A percentile compares a stretch with the other conserved stretches of the same genome.
phyloP scores from a whole-genome alignment of 2,888 invertebrate genomes.

The Drosophila trichaetosa region DNA sequence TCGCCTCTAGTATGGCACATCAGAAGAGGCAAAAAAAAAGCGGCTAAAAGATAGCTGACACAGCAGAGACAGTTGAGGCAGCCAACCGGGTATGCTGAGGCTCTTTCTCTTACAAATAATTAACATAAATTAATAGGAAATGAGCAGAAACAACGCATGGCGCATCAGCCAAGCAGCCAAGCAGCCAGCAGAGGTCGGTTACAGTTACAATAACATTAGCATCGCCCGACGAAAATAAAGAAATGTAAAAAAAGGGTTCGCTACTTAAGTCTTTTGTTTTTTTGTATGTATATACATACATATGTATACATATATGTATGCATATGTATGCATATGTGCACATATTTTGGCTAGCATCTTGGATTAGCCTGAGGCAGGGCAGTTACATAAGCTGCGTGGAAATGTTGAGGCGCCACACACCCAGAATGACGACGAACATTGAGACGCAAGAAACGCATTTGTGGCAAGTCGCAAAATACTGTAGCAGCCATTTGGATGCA shows the following conservation, averaged over 20 bases:
- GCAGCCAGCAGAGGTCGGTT: constrained; percentile 29
- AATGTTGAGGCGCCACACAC: constrained; percentile 44
- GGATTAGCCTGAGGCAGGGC: constrained; percentile 17
- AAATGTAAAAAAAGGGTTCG: constrained; percentile 51
- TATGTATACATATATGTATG: neutral
- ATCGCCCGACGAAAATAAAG: constrained; percentile 36
- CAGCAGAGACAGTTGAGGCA: constrained; percentile 18
- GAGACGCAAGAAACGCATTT: constrained; percentile 28
- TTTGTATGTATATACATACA: neutral
- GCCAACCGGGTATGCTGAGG: constrained; percentile 46
- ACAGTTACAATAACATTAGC: constrained; percentile 64
- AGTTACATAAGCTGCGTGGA: constrained; percentile 41
- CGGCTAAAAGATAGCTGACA: constrained; percentile 22
- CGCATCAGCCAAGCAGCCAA: constrained; percentile 12
- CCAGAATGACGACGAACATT: constrained; percentile 44
- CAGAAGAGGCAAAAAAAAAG: constrained; percentile 26
- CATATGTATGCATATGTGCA: neutral
- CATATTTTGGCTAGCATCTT: constrained; percentile 9
- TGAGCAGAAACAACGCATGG: constrained; percentile 61
- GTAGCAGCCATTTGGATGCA: constrained; percentile 48
- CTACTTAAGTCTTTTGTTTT: constrained; percentile 70
- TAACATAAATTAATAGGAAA: constrained; percentile 78
- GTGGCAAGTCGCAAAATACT: constrained; percentile 42
- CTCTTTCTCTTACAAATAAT: constrained; percentile 74
- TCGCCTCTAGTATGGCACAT: constrained; percentile 31